These are phyloP conservation scores for Crotalus viridis DNA, from an alignment of 2,113 vertebrate species.

Conservation along the genomic window DNA sequence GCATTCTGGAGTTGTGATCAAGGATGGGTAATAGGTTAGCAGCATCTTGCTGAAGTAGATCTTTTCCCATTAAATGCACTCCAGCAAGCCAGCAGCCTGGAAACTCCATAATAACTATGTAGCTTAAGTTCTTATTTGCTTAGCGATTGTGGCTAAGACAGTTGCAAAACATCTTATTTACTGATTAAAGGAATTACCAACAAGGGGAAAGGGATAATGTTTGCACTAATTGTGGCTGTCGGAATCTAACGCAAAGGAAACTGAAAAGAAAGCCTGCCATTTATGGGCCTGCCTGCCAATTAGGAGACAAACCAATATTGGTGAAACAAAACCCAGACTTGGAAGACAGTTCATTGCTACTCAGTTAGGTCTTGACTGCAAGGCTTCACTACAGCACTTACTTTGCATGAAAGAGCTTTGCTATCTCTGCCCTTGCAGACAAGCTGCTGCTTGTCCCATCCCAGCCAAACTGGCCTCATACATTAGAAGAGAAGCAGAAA, in stretches of 20 bases:
- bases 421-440: neutral
- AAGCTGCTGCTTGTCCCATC: neutral
- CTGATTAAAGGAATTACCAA: constrained; percentile 60
- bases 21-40: neutral
- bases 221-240: constrained; percentile 66
- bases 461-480: neutral
- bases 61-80: neutral
- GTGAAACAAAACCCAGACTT: constrained; percentile 44
- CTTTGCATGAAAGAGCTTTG: neutral
- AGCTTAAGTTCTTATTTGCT: constrained; percentile 43
- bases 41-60: neutral
- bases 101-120: neutral
- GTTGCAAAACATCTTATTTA: constrained; percentile 45
- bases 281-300: constrained; percentile 56
- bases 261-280: constrained; percentile 55
- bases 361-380: neutral
- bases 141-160: constrained; percentile 60
- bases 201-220: constrained; percentile 45
- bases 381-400: neutral
- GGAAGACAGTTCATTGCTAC: constrained; percentile 25
- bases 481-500: too few species aligned
- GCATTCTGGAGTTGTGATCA: neutral
- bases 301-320: constrained; percentile 48
- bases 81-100: neutral
- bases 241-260: constrained; percentile 66